Evolutionary conservation across 2,113 vertebrate genomes (phyloP), one percentile per base, ranked within the genome.

Genomic region (Neogobius melanostomus): DNA sequence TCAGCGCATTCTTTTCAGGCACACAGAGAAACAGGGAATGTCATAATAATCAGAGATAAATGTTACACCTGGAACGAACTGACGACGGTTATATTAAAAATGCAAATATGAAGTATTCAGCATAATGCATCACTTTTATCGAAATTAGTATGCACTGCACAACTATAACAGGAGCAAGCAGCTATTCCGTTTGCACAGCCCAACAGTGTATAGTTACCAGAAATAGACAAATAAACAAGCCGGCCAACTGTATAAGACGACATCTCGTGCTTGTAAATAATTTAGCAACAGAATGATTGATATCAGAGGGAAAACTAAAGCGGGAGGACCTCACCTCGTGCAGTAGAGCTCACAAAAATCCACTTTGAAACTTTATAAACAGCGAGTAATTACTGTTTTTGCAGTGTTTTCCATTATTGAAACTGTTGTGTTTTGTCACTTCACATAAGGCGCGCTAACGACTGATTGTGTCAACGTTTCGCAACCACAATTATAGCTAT

Each of bases 11-110:
- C 52, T 75, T 63, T 75, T 63, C 47, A 48, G 53, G 45, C 10
- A 14, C 14, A 0, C 16, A 60, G 71, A 21, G 7, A 54, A 42
- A 14, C 8, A 42, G 6, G 46, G 8, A 52, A 44, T 2, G 5
- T 17, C 51, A n/a, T 9, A 64, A 68, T 71, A 46, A 72, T 12
- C 12, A 6, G 69, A 57, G 74, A 21, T 67, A 52, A 43, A 53
- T 53, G 9, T 66, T 16, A 2, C 51, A 62, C 49, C 36, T 47
- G 47, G 9, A 46, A 36, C 65, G 64, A 44, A 15, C 59, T 14
- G 50, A 62, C 54, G 46, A 42, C 7, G 45, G 57, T 36, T 57
- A 8, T 28, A 36, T 57, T 36, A 57, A 21, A 53, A 16, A n/a
- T 53, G 49, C 11, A 14, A 50, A 50, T 50, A 50, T 50, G 6